Evolutionary conservation across 2,113 vertebrate genomes (phyloP).

Genomic region (Macquaria australasica): DNA sequence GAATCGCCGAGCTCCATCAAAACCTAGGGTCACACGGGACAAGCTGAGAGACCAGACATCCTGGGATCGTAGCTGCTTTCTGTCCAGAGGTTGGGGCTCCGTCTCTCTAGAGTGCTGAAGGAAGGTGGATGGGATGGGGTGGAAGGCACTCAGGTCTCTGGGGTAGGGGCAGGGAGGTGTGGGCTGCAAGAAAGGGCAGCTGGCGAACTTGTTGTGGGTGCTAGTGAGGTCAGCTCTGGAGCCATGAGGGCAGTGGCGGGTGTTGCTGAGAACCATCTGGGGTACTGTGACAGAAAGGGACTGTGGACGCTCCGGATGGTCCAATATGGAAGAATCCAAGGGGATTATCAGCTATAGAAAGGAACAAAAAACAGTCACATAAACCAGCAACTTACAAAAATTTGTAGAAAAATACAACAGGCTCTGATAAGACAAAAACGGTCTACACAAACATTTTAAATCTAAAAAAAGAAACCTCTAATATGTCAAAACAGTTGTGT

Average conservation of each 20-base stretch:
- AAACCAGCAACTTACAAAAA: background rate
- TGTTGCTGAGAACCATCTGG: conserved; percentile 90
- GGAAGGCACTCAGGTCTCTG: conserved; percentile 84
- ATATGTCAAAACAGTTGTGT: background rate
- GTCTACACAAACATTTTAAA: background rate
- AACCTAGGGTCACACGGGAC: conserved; percentile 87
- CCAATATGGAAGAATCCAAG: conserved; percentile 90
- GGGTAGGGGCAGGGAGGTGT: conserved; percentile 83
- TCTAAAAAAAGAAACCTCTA: background rate
- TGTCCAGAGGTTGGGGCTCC: conserved; percentile 66
- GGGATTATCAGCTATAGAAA: conserved; percentile 89
- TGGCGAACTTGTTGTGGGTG: conserved; percentile 85
- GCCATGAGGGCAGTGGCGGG: conserved; percentile 89
- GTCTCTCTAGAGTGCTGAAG: conserved; percentile 85
- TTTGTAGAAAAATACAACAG: background rate
- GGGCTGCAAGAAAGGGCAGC: conserved; percentile 88
- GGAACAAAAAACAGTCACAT: background rate
- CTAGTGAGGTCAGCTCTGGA: conserved; percentile 75
- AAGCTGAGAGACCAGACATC: conserved; percentile 93
- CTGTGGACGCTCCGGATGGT: conserved; percentile 90
- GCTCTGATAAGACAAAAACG: background rate
- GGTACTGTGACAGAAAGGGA: conserved; percentile 83
- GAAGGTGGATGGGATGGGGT: conserved; percentile 90
- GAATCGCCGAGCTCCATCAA: conserved; percentile 91
- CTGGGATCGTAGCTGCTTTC: conserved; percentile 81